These are phyloP conservation scores for Helarctos malayanus DNA, from an alignment of 2,797 vertebrate genomes.

Conservation along the genomic window DNA sequence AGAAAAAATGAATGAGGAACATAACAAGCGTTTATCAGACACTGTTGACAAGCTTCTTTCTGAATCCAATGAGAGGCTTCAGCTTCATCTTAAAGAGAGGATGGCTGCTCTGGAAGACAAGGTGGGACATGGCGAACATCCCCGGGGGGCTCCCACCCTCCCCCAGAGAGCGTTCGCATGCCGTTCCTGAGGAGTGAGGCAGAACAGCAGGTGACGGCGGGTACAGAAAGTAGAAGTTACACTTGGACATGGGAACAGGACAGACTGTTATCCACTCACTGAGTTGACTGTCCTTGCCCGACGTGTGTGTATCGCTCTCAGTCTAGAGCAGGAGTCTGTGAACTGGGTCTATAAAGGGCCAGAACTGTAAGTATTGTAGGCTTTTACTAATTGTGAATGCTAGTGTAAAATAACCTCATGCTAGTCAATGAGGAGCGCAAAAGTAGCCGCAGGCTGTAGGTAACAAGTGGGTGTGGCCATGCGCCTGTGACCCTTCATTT, in stretches of 20 bases:
- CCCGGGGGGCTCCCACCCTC: rapidly evolving
- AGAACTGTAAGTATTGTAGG: neutral
- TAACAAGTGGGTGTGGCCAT: rapidly evolving
- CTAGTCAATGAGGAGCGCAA: rapidly evolving
- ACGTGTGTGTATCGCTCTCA: rapidly evolving
- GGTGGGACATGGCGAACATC: slow-evolving; percentile 81
- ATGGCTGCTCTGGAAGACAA: slow-evolving; percentile 99
- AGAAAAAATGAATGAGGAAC: slow-evolving; percentile 99
- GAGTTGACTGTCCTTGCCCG: rapidly evolving
- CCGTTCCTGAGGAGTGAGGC: rapidly evolving
- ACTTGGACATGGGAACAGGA: neutral
- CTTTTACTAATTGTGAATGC: neutral
- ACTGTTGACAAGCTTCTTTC: slow-evolving; percentile 98
- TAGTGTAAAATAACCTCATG: neutral
- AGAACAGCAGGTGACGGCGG: rapidly evolving
- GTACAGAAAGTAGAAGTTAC: neutral
- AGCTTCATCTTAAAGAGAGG: slow-evolving; percentile 98
- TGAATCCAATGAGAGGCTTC: slow-evolving; percentile 98
- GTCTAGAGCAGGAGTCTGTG: neutral
- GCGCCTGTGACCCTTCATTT: neutral
- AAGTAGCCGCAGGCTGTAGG: rapidly evolving
- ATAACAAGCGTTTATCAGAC: slow-evolving; percentile 97
- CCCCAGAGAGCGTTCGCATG: rapidly evolving
- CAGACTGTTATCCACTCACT: neutral
- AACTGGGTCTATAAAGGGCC: neutral